phyloP scores from a whole-genome alignment of 2,888 invertebrate genomes.

The Apocheima hispidaria region DNA sequence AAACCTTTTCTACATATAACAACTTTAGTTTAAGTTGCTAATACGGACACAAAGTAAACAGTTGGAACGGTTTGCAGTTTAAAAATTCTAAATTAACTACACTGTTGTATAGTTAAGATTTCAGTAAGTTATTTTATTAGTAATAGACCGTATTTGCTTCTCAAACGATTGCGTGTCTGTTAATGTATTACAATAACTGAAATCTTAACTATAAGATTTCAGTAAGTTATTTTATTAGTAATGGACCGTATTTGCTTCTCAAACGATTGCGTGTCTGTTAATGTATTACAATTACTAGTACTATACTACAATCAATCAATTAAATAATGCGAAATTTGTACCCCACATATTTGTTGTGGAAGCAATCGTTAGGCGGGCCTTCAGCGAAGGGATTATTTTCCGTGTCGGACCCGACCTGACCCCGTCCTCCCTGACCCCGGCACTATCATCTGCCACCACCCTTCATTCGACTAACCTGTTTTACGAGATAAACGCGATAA shows the following conservation, averaged over 20 bases:
- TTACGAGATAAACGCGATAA: constrained; percentile 71
- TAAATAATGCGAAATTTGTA: constrained; percentile 58
- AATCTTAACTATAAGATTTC: constrained; percentile 49
- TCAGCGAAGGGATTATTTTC: constrained; percentile 69
- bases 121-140: neutral
- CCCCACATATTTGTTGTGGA: constrained; percentile 52
- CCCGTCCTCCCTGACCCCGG: constrained; percentile 75
- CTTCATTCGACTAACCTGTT: constrained; percentile 78
- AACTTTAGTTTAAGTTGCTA: constrained; percentile 28
- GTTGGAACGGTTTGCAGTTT: neutral
- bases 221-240: neutral
- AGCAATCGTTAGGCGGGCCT: constrained; percentile 59
- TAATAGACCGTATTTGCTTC: neutral
- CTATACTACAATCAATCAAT: no score
- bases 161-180: constrained; percentile 3
- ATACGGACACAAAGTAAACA: constrained; percentile 17
- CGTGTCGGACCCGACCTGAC: constrained; percentile 72
- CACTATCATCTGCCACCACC: constrained; percentile 71
- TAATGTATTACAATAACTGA: constrained; percentile 44
- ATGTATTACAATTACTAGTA: constrained; percentile 42
- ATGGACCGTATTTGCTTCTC: neutral
- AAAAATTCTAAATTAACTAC: constrained; percentile 4
- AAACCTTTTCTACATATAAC: constrained; percentile 27
- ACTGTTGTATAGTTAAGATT: constrained; percentile 1
- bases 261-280: constrained; percentile 3